Base-by-base conservation (phyloP, 2,797 vertebrate genomes). In the Spheniscus humboldti region DNA sequence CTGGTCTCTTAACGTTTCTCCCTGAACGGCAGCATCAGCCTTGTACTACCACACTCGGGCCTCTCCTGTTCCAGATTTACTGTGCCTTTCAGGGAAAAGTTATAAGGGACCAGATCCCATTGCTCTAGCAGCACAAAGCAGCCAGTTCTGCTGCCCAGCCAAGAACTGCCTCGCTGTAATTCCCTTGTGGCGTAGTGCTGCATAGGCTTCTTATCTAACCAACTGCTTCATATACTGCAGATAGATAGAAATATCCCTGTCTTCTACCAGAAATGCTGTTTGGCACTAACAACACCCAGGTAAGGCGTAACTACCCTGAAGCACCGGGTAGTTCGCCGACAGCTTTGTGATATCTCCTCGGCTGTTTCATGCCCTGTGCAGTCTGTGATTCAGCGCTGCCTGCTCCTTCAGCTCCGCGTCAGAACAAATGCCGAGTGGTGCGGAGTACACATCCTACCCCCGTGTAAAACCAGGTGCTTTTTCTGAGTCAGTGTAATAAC, bases 321-420 rank as follows among this genome's bases (percentile, higher is more conserved):
- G 63, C 28, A 48, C 6, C 0, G 0, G 12, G 24, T 8, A 78
- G 35, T 11, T 52, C 1, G 1, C 53, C 16, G 37, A 9, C 16
- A 86, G 66, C 47, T 88, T 24, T 89, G 74, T 1, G 2, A 1
- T 25, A 17, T 23, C 71, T 78, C 33, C 73, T 80, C 0, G 0
- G 18, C 48, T 57, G 41, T 30, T 18, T 47, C 33, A 18, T 33
- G 57, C n/a, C 27, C 47, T 10, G 25, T 6, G 47, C 60, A 43
- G 28, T 2, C 57, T 0, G 0, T 25, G 50, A 72, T 74, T 72
- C 64, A 64, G 77, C 63, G 7, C 56, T 30, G 66, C 62, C 63
- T 18, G 55, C n/a, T 67, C 48, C 48, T 24, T 52, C 55, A 48
- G 53, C 67, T 64, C 86, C n/a, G 68, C 25, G 41, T 6, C 14